Conservation (phyloP, 2,797 vertebrate species). For the Phoxinus dragarum region DNA sequence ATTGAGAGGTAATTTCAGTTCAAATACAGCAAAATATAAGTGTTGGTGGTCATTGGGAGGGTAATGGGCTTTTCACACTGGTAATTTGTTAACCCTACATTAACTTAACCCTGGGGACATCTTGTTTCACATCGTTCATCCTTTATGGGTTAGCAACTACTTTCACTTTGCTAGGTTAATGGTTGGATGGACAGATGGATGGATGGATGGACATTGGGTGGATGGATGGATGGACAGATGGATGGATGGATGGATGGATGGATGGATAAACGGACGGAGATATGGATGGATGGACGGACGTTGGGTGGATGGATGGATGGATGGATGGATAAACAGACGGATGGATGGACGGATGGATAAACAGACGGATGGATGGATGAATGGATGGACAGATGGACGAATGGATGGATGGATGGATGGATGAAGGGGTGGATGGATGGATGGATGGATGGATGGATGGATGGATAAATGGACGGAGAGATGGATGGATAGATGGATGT, state of each 20-base stretch:
- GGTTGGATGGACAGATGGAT: not conserved
- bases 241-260: too few relatives aligned
- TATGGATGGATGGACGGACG: too few relatives aligned
- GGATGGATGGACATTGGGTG: too few relatives aligned
- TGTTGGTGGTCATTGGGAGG: not conserved
- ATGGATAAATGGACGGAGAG: not conserved
- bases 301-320: fast-evolving
- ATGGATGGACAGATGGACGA: not conserved
- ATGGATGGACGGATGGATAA: too few relatives aligned
- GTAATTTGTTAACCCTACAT: not conserved
- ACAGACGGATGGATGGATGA: not conserved
- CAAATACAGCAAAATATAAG: constrained; percentile 35
- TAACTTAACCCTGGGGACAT: not conserved
- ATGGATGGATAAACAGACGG: too few relatives aligned
- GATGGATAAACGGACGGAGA: fast-evolving
- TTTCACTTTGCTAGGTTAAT: not conserved
- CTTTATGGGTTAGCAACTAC: not conserved
- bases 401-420: fast-evolving
- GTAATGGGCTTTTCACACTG: not conserved
- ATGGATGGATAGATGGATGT: fast-evolving
- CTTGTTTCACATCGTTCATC: not conserved
- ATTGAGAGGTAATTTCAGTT: constrained; percentile 44
- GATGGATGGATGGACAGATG: too few relatives aligned
- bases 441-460: not conserved
- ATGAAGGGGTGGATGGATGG: too few relatives aligned